Evolutionary conservation across 2,113 vertebrate genomes (phyloP).

Genomic region (Corythoichthys intestinalis): DNA sequence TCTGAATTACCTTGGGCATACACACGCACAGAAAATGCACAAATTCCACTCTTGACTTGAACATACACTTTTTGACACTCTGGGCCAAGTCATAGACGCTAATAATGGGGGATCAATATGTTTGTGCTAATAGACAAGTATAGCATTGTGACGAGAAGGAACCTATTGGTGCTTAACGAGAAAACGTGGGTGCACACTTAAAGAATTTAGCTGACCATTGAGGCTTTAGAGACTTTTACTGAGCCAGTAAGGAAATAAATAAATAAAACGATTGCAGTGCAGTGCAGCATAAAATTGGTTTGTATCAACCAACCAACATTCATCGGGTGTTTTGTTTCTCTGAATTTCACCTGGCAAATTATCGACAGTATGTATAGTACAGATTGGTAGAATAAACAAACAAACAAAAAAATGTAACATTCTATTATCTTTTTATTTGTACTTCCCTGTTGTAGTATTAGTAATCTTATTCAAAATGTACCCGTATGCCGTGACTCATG

Average conservation of each 20-base stretch:
- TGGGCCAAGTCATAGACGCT: constrained; percentile 61
- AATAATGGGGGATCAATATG: constrained; percentile 73
- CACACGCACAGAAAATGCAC: neutral
- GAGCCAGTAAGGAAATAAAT: too few relatives aligned
- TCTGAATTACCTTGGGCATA: constrained; percentile 38
- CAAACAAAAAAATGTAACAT: too few relatives aligned
- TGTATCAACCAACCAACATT: constrained; percentile 5
- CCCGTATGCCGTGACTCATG: too few relatives aligned
- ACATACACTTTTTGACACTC: constrained; percentile 8
- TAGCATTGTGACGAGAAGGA: constrained; percentile 57
- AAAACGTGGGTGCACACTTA: constrained; percentile 49
- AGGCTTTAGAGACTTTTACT: neutral
- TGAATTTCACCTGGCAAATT: neutral
- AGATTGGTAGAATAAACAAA: too few relatives aligned
- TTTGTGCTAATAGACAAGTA: constrained; percentile 71
- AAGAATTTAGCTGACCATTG: constrained; percentile 25
- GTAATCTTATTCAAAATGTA: too few relatives aligned
- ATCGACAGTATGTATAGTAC: neutral
- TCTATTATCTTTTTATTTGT: too few relatives aligned
- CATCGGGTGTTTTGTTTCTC: neutral
- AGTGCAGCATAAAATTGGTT: constrained; percentile 9
- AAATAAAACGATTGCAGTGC: constrained; percentile 4
- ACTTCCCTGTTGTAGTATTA: too few relatives aligned
- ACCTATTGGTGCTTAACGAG: constrained; percentile 49
- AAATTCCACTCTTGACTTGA: neutral